phyloP scores from a whole-genome alignment of 2,797 vertebrate species.

The Leptatherina wallacei region DNA sequence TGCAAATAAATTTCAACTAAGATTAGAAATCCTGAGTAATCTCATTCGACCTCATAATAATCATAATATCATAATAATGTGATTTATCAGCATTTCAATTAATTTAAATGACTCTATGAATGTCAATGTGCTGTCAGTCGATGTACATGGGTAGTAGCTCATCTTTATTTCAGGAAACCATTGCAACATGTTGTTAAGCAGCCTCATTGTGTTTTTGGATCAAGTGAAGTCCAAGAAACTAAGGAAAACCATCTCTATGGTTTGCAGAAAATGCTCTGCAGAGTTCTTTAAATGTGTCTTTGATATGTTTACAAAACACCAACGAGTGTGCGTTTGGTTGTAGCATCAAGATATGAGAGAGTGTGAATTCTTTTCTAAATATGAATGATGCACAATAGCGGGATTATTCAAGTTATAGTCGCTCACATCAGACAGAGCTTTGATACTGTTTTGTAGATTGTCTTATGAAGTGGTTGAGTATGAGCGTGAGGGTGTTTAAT shows the following conservation, averaged over 20 bases:
- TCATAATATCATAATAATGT: too few relatives aligned
- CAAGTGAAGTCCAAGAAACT: background rate
- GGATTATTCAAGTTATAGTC: conserved; percentile 12
- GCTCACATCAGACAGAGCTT: conserved; percentile 11
- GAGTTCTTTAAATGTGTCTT: background rate
- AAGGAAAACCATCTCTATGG: background rate
- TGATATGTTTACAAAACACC: background rate
- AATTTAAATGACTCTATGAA: background rate
- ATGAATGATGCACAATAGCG: background rate
- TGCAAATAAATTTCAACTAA: too few relatives aligned
- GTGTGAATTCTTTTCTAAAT: background rate
- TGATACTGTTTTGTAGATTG: conserved; percentile 16
- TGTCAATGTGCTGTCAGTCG: background rate
- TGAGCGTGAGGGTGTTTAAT: conserved; percentile 30
- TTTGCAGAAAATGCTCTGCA: background rate
- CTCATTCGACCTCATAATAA: too few relatives aligned
- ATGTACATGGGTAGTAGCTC: conserved; percentile 15
- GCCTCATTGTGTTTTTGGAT: background rate
- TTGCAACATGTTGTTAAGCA: background rate
- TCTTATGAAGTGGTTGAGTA: conserved; percentile 17
- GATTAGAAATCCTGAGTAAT: background rate
- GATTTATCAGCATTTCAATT: background rate
- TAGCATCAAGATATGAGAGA: too few relatives aligned
- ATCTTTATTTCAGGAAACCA: conserved; percentile 12
- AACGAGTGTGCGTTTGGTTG: background rate